Evolutionary conservation across 2,888 invertebrate species (phyloP), one percentile per base, ranked within the genome.

Genomic region (Megamerina dolium): DNA sequence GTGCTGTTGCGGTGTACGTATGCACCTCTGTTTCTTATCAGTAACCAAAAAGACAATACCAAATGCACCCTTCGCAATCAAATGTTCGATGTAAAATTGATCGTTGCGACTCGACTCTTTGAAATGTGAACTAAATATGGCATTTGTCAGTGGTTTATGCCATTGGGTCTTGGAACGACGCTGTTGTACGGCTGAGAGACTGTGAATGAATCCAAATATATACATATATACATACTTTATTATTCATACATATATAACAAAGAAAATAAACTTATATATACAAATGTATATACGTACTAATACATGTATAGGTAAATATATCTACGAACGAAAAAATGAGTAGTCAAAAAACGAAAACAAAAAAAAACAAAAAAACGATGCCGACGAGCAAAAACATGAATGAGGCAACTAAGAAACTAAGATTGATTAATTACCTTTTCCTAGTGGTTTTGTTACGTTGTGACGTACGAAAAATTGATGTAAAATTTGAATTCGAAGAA

Each of bases 21-120:
- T n/a, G n/a, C n/a, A n/a, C n/a, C n/a, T n/a, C n/a, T n/a, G n/a
- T n/a, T 79, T 77, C 41, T 78, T 76, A 63, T 82, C 79, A 51
- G 75, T 73, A 12, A 87, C 90, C 77, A 85, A 85, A 60, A 86
- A 86, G 4, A 95, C 94, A 70, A 85, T 82, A 17, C 94, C 92
- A 72, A 90, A 95, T 16, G 92, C 87, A 49, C 95, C 94, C 61
- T 81, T 82, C n/a, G 90, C 85, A 63, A 94, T 82, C 47, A 83
- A 79, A 53, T 83, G 78, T 38, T 85, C 63, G 51, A 88, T 77
- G 72, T 78, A 69, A 63, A 79, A 84, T 46, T 79, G 75, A 13
- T 61, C 59, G 54, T 57, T 63, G 34, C 78, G 77, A 52, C 77
- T 80, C 39, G 85, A 78, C 40, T 61, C 56, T 60, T 85, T 85